Conservation (phyloP, 1,140 invertebrate species). For the Lordiphosa mommai region DNA sequence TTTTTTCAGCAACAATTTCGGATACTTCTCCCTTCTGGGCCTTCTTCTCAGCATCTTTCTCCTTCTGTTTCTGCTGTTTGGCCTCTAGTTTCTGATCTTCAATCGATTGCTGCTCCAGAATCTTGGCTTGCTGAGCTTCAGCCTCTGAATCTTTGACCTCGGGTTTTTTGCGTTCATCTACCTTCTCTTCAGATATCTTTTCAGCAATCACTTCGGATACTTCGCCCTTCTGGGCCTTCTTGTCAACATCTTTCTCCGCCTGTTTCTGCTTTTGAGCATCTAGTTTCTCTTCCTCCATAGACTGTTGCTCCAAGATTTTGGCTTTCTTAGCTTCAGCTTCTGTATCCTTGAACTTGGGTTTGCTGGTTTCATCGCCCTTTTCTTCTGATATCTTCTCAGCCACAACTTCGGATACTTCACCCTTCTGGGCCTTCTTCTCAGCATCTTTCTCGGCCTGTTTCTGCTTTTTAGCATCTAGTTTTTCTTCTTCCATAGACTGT, state of each 20-base stretch:
- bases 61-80: slow-evolving; percentile 1
- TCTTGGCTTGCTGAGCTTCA: background rate
- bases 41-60: slow-evolving; percentile 2
- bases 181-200: background rate
- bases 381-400: slow-evolving; percentile 8
- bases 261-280: background rate
- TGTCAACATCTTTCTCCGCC: background rate
- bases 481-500: no score
- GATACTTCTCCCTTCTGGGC: slow-evolving; percentile 14
- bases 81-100: slow-evolving; percentile 7
- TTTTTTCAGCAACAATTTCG: slow-evolving; percentile 16
- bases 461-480: background rate
- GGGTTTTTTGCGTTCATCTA: background rate
- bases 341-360: background rate
- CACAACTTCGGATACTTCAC: background rate
- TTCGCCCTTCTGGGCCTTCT: slow-evolving; percentile 2
- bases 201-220: background rate
- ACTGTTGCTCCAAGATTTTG: background rate
- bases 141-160: background rate
- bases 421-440: background rate
- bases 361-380: background rate
- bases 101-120: slow-evolving; percentile 4
- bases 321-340: background rate
- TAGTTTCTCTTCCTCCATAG: background rate
- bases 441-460: slow-evolving; percentile 3